phyloP scores from a whole-genome alignment of 2,888 invertebrate genomes.

The Lepidochrysops patricia region DNA sequence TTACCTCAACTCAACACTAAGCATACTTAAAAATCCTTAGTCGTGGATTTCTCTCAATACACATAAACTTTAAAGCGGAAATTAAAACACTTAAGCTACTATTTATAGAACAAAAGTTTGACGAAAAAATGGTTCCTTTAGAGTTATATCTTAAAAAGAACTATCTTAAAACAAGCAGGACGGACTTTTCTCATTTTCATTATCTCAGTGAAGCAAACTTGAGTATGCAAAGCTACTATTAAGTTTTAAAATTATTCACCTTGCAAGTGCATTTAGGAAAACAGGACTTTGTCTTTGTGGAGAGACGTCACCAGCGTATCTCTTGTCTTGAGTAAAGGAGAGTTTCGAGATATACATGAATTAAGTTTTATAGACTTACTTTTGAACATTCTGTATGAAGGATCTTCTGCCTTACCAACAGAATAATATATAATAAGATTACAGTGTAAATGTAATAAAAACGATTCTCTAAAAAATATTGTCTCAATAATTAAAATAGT shows the following conservation, averaged over 20 bases:
- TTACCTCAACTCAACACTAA: no score
- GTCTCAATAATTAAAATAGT: no score
- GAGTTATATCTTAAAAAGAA: conserved; percentile 14
- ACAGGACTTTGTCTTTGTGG: conserved; percentile 15
- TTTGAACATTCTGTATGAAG: no score
- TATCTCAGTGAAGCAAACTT: conserved; percentile 20
- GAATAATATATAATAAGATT: no score
- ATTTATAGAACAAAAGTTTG: background rate
- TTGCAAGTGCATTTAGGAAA: conserved; percentile 14
- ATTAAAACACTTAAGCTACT: conserved; percentile 1
- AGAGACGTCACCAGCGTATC: background rate
- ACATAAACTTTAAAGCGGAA: background rate
- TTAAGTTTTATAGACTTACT: background rate
- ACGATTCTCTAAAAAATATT: no score
- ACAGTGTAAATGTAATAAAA: no score
- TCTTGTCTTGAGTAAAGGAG: background rate
- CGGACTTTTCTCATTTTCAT: conserved; percentile 22
- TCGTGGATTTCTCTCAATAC: background rate
- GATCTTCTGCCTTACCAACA: no score
- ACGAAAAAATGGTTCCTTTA: background rate
- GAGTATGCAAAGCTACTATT: conserved; percentile 19
- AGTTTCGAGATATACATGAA: background rate
- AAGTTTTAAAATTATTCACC: conserved; percentile 18
- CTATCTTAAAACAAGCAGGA: conserved; percentile 20
- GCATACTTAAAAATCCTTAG: background rate